These are phyloP conservation scores for Galeopsomyia nigrocyanea DNA, from an alignment of 2,888 invertebrate species.

Conservation along the genomic window DNA sequence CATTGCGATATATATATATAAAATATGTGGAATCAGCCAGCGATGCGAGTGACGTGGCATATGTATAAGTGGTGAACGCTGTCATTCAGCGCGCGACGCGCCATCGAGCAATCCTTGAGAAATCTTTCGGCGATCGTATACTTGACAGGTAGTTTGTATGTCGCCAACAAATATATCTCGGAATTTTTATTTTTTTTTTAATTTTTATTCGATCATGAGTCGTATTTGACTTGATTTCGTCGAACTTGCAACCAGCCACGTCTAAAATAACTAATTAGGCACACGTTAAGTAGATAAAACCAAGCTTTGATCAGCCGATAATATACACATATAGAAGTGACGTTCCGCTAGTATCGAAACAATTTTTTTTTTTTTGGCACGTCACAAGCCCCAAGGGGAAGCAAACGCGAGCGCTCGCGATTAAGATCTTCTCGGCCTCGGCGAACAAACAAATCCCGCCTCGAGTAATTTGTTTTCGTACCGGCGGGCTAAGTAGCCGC, in stretches of 20 bases:
- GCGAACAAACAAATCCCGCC: constrained; percentile 56
- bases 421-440: constrained; percentile 14
- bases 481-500: constrained; percentile 54
- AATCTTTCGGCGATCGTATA: constrained; percentile 20
- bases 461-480: constrained; percentile 59
- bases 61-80: constrained; percentile 27
- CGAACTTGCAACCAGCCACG: no score
- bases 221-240: no score
- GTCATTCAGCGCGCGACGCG: constrained; percentile 20
- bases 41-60: constrained; percentile 16
- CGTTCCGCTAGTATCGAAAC: not conserved
- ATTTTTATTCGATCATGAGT: no score
- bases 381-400: no score
- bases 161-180: no score
- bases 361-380: not conserved
- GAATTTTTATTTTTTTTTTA: no score
- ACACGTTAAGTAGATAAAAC: not conserved
- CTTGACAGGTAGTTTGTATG: constrained; percentile 17
- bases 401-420: not conserved
- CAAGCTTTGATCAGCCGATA: not conserved
- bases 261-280: no score
- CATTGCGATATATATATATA: no score
- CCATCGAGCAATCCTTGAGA: constrained; percentile 15
- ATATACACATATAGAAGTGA: no score
- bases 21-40: constrained; percentile 23